Conservation (phyloP, 2,797 vertebrate genomes). For the Chaetophractus vellerosus region DNA sequence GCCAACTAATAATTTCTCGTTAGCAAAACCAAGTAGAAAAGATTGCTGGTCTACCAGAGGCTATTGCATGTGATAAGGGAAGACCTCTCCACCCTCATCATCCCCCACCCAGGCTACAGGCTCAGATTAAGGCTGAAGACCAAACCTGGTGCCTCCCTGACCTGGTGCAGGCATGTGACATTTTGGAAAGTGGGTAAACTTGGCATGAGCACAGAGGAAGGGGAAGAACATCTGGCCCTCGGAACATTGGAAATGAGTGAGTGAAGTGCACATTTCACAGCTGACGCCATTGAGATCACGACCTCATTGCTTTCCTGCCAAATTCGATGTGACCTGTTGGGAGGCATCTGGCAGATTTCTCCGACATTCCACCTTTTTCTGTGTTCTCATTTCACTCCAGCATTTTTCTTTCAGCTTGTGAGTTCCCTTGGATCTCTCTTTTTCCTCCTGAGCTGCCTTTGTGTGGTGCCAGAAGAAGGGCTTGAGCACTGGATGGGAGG, state of each 20-base stretch:
- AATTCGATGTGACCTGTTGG: not conserved
- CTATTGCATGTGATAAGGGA: not conserved
- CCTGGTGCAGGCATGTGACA: not conserved
- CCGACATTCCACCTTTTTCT: not conserved
- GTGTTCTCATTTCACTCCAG: constrained; percentile 41
- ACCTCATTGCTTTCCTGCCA: not conserved
- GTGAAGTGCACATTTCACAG: not conserved
- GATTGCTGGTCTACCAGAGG: not conserved
- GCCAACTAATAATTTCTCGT: constrained; percentile 25
- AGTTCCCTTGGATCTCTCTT: constrained; percentile 61
- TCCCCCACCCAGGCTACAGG: rapidly evolving
- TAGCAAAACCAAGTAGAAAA: not conserved
- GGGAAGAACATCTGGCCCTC: not conserved
- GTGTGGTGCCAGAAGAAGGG: constrained; percentile 73
- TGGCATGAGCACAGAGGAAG: not conserved
- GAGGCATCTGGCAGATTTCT: not conserved
- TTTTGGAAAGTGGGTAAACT: not conserved
- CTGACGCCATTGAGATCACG: not conserved
- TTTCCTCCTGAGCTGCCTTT: constrained; percentile 39
- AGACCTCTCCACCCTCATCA: rapidly evolving
- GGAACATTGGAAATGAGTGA: not conserved
- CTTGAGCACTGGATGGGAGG: not conserved
- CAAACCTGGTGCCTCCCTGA: not conserved
- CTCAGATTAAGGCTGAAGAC: not conserved
- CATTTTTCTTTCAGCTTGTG: constrained; percentile 36